Base-by-base conservation (phyloP, 2,888 invertebrate species). In the Thera obeliscata region DNA sequence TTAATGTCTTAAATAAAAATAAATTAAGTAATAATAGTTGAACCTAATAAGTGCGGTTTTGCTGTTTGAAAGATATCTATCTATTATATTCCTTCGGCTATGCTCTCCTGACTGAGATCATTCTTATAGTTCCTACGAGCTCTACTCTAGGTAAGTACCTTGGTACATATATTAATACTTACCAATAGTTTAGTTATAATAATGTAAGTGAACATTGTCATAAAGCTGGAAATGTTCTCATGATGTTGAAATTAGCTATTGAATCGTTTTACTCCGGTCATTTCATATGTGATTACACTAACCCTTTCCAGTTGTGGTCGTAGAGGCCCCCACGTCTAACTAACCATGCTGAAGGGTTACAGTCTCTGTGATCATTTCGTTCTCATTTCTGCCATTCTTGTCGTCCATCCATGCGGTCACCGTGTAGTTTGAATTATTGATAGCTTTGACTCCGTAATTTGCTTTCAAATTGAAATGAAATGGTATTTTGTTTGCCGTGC, bases 291-390 rank as follows among this genome's bases (percentile, higher is more conserved):
- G 81, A 91, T 90, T 91, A 87, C 87, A 72, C 79, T 81, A 81
- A 84, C 83, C 80, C 78, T 70, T 75, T 68, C 78, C 76, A 72
- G 77, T 72, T 69, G 76, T 66, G 72, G 76, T 64, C 72, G 63
- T 61, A 49, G 65, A 64, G 72, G 56, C 76, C 75, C 71, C 74
- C 71, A 22, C 5, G 76, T 73, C 75, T 91, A 91, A 92, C 92
- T 90, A 91, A 91, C 92, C 91, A 87, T 89, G 81, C 74, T 74
- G 82, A 90, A 90, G 91, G 91, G 91, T 89, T 90, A 72, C 71
- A 38, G 72, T 72, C 86, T 81, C 86, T 89, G 85, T 87, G 85
- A 88, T 89, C 88, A 84, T 83, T 80, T 77, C 74, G 79, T 76
- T 85, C 81, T 83, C 87, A 86, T 88, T 87, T 86, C 82, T 85